phyloP scores from a whole-genome alignment of 37 sponge, comb jelly and placozoan genomes.

The Hormiphora californensis region DNA sequence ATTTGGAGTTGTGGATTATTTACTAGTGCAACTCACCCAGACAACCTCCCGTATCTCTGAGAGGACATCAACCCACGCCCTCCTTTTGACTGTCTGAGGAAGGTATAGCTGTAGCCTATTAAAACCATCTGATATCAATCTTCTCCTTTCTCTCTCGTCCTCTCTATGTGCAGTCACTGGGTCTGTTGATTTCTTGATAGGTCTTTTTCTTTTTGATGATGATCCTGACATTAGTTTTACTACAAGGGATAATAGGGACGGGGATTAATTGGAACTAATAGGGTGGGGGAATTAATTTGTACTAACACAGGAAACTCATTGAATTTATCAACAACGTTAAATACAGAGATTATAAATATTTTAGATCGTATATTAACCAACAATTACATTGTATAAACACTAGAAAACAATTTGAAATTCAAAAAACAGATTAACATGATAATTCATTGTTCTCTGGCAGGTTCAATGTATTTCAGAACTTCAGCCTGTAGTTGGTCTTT shows the following conservation, averaged over 20 bases:
- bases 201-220: too few species aligned
- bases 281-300: too few species aligned
- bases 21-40: neutral
- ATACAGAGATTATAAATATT: too few species aligned
- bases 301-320: too few species aligned
- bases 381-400: neutral
- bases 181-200: too few species aligned
- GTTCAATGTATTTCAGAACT: neutral
- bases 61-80: neutral
- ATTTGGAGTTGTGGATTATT: neutral
- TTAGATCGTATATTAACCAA: neutral
- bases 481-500: constrained; percentile 19
- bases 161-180: too few species aligned
- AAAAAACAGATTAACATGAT: neutral
- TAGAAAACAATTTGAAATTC: neutral
- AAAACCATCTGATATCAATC: neutral
- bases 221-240: too few species aligned
- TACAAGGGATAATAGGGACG: too few species aligned
- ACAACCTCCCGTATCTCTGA: neutral
- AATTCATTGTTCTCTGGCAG: neutral
- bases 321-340: too few species aligned
- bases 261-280: too few species aligned
- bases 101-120: neutral
- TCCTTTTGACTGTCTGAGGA: neutral
- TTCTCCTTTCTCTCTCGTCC: constrained; percentile 33